Percentiles rank a stretch among this genome's conserved stretches.
Evolutionary conservation across 2,797 vertebrate genomes (phyloP).

Genomic region (Ceryle rudis): DNA sequence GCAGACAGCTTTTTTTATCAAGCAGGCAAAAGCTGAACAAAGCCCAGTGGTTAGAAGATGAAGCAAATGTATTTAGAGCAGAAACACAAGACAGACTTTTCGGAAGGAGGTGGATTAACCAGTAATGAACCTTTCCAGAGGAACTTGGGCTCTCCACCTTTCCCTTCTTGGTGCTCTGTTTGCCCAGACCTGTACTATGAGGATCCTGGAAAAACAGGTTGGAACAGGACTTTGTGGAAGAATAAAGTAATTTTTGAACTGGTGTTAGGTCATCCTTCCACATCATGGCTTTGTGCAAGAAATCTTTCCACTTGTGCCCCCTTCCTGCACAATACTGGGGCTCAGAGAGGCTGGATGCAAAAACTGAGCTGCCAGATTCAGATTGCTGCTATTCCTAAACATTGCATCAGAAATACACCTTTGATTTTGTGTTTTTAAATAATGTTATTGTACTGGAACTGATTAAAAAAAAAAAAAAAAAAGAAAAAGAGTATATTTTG

Average conservation of each 20-base stretch:
- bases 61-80: neutral
- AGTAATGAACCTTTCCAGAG: neutral
- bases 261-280: neutral
- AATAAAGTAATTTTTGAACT: accelerated
- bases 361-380: neutral
- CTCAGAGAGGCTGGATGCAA: neutral
- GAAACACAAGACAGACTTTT: neutral
- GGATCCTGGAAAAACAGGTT: neutral
- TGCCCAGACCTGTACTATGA: neutral
- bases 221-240: neutral
- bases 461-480: neutral
- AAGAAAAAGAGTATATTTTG: neutral
- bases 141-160: neutral
- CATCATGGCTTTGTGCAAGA: neutral
- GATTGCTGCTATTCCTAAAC: neutral
- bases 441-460: neutral
- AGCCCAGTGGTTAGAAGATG: neutral
- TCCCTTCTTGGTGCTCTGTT: neutral
- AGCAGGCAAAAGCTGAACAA: neutral
- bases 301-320: neutral
- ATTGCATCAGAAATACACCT: neutral
- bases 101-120: neutral
- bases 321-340: neutral
- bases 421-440: neutral
- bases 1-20: conserved; percentile 1